Base-by-base conservation (phyloP, 2,888 invertebrate species). In the Euzophera pinguis region DNA sequence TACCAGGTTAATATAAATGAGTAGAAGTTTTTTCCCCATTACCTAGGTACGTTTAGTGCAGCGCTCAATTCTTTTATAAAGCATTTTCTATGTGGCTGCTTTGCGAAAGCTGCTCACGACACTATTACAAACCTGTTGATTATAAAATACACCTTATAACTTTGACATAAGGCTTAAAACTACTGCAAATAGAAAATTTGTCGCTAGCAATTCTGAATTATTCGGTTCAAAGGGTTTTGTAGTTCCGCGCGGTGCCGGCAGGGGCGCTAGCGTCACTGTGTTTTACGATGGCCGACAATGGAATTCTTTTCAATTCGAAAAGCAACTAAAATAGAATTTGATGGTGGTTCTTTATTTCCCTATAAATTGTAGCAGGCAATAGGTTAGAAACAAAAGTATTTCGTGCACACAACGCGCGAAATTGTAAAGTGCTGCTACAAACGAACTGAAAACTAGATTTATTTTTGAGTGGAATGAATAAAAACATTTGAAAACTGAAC, bases 211-310 rank as follows among this genome's bases (percentile, higher is more conserved):
- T 45, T 9, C 73, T 77, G 76, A 75, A 80, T 81, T 80, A 81
- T 79, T 76, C 75, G 81, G 71, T 75, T 67, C 74, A 73, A 61
- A 65, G 78, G 61, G 56, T 69, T 68, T 56, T 64, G 64, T 73
- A 73, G 73, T 62, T 52, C 58, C 66, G 62, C 56, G 62, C 63
- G 67, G 69, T 69, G 67, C 65, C 68, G 65, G 64, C 61, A 67
- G 69, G 64, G 62, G 61, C 59, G 65, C 73, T 59, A 56, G 67
- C 63, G 71, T 69, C 66, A 61, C 64, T 58, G 63, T 67, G 66
- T 76, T 79, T 80, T 79, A 78, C 75, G 78, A 76, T 67, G 65
- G 59, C 64, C 64, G 62, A 64, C 69, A 63, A 64, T 57, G 70
- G 65, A 72, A 77, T 76, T 77, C 74, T 70, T 75, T 69, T 61